Evolutionary conservation across 1,140 invertebrate genomes (phyloP).

Genomic region (Bombus waltoni): DNA sequence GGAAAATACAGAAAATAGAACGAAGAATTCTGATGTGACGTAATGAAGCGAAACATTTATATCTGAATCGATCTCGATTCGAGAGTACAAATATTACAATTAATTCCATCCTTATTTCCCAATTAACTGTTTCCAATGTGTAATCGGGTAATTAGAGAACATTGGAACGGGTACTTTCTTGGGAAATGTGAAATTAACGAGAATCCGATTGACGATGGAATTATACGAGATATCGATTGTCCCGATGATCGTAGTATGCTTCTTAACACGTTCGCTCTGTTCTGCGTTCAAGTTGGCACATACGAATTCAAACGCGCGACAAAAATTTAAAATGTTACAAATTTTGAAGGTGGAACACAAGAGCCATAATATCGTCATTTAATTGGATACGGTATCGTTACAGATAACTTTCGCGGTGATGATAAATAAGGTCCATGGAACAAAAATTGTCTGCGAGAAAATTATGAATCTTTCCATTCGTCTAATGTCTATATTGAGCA

Average conservation of each 20-base stretch:
- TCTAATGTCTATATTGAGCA: no score
- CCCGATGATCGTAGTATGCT: neutral
- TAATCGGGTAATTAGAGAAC: neutral
- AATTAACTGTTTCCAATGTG: neutral
- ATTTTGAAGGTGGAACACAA: rapidly evolving
- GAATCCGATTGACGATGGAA: neutral
- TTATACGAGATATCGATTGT: neutral
- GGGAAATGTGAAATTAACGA: neutral
- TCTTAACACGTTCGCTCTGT: neutral
- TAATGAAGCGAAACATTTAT: neutral
- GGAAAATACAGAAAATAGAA: neutral
- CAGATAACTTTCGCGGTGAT: no score
- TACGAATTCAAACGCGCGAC: neutral
- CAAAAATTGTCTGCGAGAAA: neutral
- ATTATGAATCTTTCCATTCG: neutral
- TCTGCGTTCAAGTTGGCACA: neutral
- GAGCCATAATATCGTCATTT: neutral
- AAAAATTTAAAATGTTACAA: neutral
- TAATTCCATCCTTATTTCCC: neutral
- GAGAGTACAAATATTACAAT: neutral
- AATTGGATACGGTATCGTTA: no score
- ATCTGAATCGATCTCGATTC: neutral
- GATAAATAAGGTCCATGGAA: neutral
- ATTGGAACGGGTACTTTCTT: neutral
- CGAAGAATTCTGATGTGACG: neutral